A percentile compares a stretch with the other conserved stretches of the same genome.
phyloP scores from a whole-genome alignment of 2,113 vertebrate species.

The Colinus virginianus region DNA sequence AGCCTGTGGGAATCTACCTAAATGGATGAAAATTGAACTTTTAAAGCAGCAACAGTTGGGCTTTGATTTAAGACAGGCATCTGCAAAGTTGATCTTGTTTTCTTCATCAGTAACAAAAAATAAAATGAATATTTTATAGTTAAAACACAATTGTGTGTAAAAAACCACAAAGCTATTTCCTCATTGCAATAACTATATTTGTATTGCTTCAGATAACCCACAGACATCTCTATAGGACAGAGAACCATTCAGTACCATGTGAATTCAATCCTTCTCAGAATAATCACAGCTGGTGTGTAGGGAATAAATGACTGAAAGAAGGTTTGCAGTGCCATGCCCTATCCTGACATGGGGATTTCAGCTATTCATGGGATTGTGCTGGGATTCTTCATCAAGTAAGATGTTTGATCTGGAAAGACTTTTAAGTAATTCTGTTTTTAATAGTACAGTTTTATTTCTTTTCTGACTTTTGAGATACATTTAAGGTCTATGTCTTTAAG shows the following conservation, averaged over 20 bases:
- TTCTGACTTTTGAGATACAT: background rate
- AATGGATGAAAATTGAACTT: background rate
- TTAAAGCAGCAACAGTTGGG: background rate
- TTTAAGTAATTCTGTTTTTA: background rate
- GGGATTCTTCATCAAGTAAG: background rate
- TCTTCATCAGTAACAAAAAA: background rate
- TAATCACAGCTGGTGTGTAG: conserved; percentile 30
- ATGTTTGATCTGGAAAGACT: background rate
- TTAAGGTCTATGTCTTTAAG: background rate
- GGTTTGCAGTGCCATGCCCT: conserved; percentile 5
- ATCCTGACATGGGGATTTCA: background rate
- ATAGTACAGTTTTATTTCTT: background rate
- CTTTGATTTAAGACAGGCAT: background rate
- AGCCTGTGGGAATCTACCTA: background rate
- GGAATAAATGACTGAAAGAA: conserved; percentile 43
- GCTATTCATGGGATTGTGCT: background rate
- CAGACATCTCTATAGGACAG: conserved; percentile 43
- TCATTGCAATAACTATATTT: conserved; percentile 17
- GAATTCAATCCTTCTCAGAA: conserved; percentile 50
- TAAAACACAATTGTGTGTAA: conserved; percentile 11
- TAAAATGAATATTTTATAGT: background rate
- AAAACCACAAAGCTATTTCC: conserved; percentile 46
- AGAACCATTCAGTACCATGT: conserved; percentile 46
- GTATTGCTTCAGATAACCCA: conserved; percentile 34
- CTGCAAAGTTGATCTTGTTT: background rate